Percentiles rank a stretch among this genome's conserved stretches.
These are phyloP conservation scores for Arion vulgaris DNA, from an alignment of 1,140 invertebrate species.

Conservation along the genomic window DNA sequence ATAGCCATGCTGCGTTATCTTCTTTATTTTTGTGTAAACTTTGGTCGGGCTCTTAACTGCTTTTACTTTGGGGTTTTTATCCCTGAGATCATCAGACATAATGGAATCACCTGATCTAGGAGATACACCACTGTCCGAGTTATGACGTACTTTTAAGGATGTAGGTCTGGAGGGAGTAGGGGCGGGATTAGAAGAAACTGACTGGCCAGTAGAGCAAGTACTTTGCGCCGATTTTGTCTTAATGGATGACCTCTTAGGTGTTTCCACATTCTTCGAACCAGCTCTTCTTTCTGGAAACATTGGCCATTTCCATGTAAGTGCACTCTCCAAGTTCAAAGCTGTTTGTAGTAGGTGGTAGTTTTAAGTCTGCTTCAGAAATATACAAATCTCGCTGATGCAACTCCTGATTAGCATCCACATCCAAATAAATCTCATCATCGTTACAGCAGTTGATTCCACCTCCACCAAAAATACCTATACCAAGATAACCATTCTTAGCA, in stretches of 20 bases:
- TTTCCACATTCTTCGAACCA: constrained; percentile 51
- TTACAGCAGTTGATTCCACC: background rate
- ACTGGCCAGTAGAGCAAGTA: background rate
- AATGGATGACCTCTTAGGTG: constrained; percentile 48
- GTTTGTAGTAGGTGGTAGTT: background rate
- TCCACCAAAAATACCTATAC: constrained; percentile 45
- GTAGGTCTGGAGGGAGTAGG: constrained; percentile 2
- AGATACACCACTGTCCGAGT: constrained; percentile 27
- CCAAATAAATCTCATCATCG: constrained; percentile 41
- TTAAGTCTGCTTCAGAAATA: constrained; percentile 37
- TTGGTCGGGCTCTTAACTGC: constrained; percentile 28
- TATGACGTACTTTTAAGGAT: constrained; percentile 21
- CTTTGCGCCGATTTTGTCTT: constrained; percentile 31
- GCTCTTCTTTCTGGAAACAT: constrained; percentile 41
- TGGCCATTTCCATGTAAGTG: constrained; percentile 54
- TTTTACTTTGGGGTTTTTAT: background rate
- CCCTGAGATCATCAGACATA: background rate
- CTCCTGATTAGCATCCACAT: constrained; percentile 13
- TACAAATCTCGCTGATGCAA: constrained; percentile 28
- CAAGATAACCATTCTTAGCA: constrained; percentile 54
- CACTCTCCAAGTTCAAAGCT: constrained; percentile 33
- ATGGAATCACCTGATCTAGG: background rate
- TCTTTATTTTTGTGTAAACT: constrained; percentile 25
- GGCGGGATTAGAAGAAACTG: background rate
- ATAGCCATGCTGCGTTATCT: background rate